These are phyloP conservation scores for Catharus ustulatus DNA, from an alignment of 2,797 vertebrate species.

Conservation along the genomic window DNA sequence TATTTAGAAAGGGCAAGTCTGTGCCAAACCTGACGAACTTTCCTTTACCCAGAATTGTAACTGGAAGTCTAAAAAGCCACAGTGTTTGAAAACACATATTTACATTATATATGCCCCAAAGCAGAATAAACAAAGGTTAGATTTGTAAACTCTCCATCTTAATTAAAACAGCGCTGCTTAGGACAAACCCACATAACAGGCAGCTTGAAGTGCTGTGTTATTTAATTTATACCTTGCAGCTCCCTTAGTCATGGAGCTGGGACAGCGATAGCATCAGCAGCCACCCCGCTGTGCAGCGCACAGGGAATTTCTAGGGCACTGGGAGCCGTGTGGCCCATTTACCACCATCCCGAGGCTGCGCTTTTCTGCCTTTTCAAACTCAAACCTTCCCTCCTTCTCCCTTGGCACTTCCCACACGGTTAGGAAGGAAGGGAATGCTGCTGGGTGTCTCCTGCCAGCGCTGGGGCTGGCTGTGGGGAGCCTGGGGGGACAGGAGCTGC, in stretches of 20 bases:
- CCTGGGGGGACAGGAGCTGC: not conserved
- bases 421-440: not conserved
- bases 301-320: not conserved
- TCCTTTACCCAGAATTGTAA: constrained; percentile 33
- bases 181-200: constrained; percentile 53
- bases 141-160: constrained; percentile 39
- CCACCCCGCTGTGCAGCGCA: not conserved
- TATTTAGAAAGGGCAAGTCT: not conserved
- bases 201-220: not conserved
- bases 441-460: not conserved
- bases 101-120: constrained; percentile 60
- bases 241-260: constrained; percentile 26
- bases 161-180: constrained; percentile 19
- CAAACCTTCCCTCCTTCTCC: not conserved
- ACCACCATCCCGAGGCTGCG: not conserved
- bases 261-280: constrained; percentile 44
- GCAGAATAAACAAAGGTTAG: constrained; percentile 61
- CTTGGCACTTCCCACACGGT: rapidly evolving
- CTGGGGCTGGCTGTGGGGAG: not conserved
- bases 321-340: not conserved
- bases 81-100: constrained; percentile 47
- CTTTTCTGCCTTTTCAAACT: not conserved
- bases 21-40: constrained; percentile 18
- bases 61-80: constrained; percentile 54
- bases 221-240: constrained; percentile 46